Conservation (phyloP, 2,888 invertebrate species). For the Eilema depressum region DNA sequence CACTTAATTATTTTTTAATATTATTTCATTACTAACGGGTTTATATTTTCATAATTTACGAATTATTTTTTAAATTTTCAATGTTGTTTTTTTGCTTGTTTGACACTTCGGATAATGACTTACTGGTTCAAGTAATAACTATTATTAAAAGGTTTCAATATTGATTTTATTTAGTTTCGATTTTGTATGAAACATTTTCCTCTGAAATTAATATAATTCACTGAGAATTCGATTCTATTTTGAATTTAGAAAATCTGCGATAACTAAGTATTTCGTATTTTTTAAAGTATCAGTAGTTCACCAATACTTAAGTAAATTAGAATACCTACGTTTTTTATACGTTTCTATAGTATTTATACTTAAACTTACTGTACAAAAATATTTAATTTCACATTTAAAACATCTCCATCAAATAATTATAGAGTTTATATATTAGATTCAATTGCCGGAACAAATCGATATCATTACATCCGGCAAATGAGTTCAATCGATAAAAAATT, state of each 20-base stretch:
- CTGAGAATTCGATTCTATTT: too few relatives aligned
- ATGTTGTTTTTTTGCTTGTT: too few relatives aligned
- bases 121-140: too few relatives aligned
- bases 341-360: too few relatives aligned
- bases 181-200: not conserved
- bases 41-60: not conserved
- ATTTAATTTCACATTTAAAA: not conserved
- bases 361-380: too few relatives aligned
- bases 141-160: not conserved
- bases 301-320: not conserved
- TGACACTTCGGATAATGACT: too few relatives aligned
- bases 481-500: constrained; percentile 64
- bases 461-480: constrained; percentile 66
- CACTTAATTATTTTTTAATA: constrained; percentile 52
- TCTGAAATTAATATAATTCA: too few relatives aligned
- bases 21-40: not conserved
- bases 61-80: not conserved
- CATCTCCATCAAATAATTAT: constrained; percentile 22
- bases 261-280: too few relatives aligned
- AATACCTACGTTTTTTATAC: not conserved
- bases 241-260: too few relatives aligned
- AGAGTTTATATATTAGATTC: constrained; percentile 34
- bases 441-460: constrained; percentile 49
- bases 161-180: not conserved
- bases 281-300: too few relatives aligned